These are phyloP conservation scores for Augiades crinisus DNA, from an alignment of 2,888 invertebrate species.

Conservation along the genomic window DNA sequence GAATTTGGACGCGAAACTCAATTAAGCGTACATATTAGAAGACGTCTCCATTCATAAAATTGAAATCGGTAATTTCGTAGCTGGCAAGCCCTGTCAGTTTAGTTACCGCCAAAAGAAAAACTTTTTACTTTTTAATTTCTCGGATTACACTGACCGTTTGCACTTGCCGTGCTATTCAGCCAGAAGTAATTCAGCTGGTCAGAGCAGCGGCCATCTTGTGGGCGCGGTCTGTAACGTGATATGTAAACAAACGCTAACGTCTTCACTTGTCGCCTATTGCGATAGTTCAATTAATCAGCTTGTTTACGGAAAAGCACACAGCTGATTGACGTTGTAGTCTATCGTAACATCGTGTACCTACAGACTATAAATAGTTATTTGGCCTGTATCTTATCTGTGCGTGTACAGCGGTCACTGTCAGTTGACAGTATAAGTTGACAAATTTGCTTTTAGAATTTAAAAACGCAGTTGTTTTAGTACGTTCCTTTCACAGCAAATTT, in stretches of 20 bases:
- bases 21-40: not conserved
- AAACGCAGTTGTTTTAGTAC: no score
- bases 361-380: constrained; percentile 22
- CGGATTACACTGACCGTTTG: constrained; percentile 26
- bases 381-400: constrained; percentile 11
- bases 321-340: constrained; percentile 31
- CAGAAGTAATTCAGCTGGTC: constrained; percentile 38
- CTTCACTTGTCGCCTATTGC: constrained; percentile 28
- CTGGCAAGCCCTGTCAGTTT: constrained; percentile 7
- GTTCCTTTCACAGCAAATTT: no score
- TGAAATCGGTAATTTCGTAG: not conserved
- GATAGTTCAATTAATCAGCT: constrained; percentile 25
- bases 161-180: constrained; percentile 31
- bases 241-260: constrained; percentile 41
- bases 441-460: no score
- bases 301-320: constrained; percentile 24
- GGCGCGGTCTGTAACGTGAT: constrained; percentile 47
- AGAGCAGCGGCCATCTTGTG: constrained; percentile 49
- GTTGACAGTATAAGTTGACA: not conserved
- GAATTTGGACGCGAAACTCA: not conserved
- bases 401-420: constrained; percentile 12
- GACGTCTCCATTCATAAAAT: constrained; percentile 2
- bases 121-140: constrained; percentile 25
- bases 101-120: constrained; percentile 22
- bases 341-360: constrained; percentile 10